phyloP scores from a whole-genome alignment of 2,888 invertebrate species.

The Ochlodes sylvanus region DNA sequence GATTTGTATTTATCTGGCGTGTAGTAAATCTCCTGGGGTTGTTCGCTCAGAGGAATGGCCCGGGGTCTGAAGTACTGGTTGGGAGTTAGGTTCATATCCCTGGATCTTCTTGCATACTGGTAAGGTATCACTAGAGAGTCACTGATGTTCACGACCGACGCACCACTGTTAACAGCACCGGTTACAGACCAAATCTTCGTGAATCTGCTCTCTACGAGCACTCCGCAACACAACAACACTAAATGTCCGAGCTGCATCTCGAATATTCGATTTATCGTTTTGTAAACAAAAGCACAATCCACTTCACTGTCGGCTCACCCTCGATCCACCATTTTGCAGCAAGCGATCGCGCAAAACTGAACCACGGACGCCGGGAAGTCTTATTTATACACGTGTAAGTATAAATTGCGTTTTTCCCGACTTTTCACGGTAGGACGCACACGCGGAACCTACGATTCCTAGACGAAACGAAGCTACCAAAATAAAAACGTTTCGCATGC shows the following conservation, averaged over 20 bases:
- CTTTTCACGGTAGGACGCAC: conserved; percentile 71
- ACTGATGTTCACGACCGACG: conserved; percentile 70
- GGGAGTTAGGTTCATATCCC: conserved; percentile 52
- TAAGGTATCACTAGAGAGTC: conserved; percentile 68
- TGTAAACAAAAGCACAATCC: conserved; percentile 53
- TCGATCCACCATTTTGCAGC: conserved; percentile 77
- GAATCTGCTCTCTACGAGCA: conserved; percentile 60
- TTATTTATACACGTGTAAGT: conserved; percentile 81
- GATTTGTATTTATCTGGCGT: conserved; percentile 63
- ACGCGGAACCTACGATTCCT: conserved; percentile 68
- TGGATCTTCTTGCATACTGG: conserved; percentile 49
- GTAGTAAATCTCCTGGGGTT: conserved; percentile 64
- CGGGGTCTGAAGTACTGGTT: conserved; percentile 71
- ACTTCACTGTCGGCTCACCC: conserved; percentile 65
- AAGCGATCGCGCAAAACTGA: conserved; percentile 82
- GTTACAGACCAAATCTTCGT: conserved; percentile 70
- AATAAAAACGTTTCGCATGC: conserved; percentile 62
- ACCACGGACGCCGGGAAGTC: conserved; percentile 69
- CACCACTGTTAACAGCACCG: conserved; percentile 61
- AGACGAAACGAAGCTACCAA: conserved; percentile 63
- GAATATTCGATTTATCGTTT: conserved; percentile 52
- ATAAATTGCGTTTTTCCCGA: conserved; percentile 80
- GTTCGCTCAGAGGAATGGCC: conserved; percentile 63
- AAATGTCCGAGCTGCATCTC: conserved; percentile 61
- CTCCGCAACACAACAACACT: conserved; percentile 64